phyloP scores from a whole-genome alignment of 2,888 invertebrate species.

The Diaprepes abbreviatus region DNA sequence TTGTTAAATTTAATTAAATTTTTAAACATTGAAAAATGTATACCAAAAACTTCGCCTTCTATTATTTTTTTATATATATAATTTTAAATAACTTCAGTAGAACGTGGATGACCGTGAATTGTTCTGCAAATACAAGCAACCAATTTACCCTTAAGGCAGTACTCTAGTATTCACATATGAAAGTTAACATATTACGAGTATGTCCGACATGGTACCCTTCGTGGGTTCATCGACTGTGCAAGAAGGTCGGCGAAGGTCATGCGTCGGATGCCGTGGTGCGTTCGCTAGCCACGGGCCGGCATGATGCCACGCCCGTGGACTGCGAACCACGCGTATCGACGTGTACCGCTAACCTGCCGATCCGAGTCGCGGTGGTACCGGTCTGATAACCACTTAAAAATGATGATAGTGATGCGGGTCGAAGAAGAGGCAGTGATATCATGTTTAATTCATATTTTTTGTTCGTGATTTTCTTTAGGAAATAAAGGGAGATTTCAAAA shows the following conservation, averaged over 20 bases:
- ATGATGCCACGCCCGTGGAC: slow-evolving; percentile 36
- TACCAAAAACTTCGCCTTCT: too few species aligned
- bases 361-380: slow-evolving; percentile 15
- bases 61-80: too few species aligned
- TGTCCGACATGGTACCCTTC: slow-evolving; percentile 33
- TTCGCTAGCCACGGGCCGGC: slow-evolving; percentile 45
- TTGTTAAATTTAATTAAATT: too few species aligned
- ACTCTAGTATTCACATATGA: neutral
- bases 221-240: slow-evolving; percentile 56
- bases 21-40: too few species aligned
- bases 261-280: slow-evolving; percentile 34
- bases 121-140: too few species aligned
- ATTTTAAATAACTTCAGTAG: too few species aligned
- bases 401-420: slow-evolving; percentile 12
- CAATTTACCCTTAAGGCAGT: neutral
- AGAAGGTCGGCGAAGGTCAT: slow-evolving; percentile 58
- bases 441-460: slow-evolving; percentile 19
- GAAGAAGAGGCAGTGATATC: neutral
- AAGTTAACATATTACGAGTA: slow-evolving; percentile 2
- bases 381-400: slow-evolving; percentile 30
- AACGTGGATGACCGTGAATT: too few species aligned
- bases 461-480: too few species aligned
- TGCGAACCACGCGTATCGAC: slow-evolving; percentile 42
- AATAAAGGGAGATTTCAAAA: too few species aligned
- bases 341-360: slow-evolving; percentile 40